Conservation (phyloP, 1,140 invertebrate genomes). For the Solenopsis fugax region DNA sequence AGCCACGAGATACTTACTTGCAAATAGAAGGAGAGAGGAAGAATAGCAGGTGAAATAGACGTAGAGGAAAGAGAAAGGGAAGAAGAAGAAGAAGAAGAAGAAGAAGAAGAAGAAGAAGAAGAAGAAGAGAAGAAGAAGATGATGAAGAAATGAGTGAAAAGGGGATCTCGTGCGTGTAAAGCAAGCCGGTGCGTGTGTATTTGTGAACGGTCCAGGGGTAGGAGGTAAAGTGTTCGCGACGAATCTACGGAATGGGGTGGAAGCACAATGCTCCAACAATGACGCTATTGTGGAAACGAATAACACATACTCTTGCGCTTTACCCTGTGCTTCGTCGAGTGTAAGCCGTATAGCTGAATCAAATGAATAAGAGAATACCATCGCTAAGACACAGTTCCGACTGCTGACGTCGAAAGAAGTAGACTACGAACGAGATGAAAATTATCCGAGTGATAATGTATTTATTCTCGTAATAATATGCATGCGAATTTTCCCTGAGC, state of each 20-base stretch:
- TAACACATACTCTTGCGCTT: slow-evolving; percentile 82
- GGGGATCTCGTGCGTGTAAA: slow-evolving; percentile 74
- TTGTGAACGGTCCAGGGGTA: slow-evolving; percentile 70
- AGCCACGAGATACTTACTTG: slow-evolving; percentile 21
- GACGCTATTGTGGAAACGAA: slow-evolving; percentile 84
- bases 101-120: not conserved
- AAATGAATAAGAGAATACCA: slow-evolving; percentile 82
- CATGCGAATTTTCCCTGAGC: not conserved
- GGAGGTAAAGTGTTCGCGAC: slow-evolving; percentile 83
- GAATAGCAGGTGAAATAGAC: slow-evolving; percentile 12
- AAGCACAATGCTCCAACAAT: slow-evolving; percentile 83
- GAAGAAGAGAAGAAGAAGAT: slow-evolving; percentile 7
- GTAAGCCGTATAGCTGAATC: slow-evolving; percentile 81
- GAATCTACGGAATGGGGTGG: slow-evolving; percentile 82
- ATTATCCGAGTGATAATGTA: slow-evolving; percentile 31
- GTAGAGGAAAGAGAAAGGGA: not conserved
- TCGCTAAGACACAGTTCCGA: slow-evolving; percentile 74
- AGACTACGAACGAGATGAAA: slow-evolving; percentile 34
- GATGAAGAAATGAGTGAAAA: slow-evolving; percentile 63
- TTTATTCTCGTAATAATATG: not conserved
- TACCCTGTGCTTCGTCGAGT: slow-evolving; percentile 78
- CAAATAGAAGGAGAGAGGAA: slow-evolving; percentile 24
- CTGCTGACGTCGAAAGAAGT: slow-evolving; percentile 40
- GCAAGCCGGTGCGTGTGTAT: slow-evolving; percentile 69
- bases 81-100: not conserved